Percentiles rank a stretch among this genome's conserved stretches.
Evolutionary conservation across 1,140 invertebrate species (phyloP).

Genomic region (Zaprionus vittiger): DNA sequence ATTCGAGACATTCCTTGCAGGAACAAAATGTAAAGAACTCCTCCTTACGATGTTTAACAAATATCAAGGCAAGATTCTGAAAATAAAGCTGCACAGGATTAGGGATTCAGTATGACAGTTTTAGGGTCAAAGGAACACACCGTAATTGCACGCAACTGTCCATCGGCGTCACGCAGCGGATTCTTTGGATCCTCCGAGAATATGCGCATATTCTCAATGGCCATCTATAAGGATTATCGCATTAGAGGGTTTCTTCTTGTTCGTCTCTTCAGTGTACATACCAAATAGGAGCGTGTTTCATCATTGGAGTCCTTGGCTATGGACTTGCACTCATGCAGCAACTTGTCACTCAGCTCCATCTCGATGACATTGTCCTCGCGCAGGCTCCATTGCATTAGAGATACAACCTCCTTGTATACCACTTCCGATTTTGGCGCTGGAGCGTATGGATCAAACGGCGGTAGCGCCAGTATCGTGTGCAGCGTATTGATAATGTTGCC

Average conservation of each 20-base stretch:
- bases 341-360: slow-evolving; percentile 72
- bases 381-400: slow-evolving; percentile 74
- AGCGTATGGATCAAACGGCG: slow-evolving; percentile 77
- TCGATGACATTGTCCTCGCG: slow-evolving; percentile 78
- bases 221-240: slow-evolving; percentile 51
- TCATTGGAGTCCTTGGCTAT: slow-evolving; percentile 62
- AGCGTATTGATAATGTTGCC: slow-evolving; percentile 74
- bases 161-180: slow-evolving; percentile 66
- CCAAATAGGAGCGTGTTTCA: slow-evolving; percentile 72
- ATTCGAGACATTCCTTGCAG: slow-evolving; percentile 83
- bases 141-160: slow-evolving; percentile 79
- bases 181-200: slow-evolving; percentile 75
- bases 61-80: slow-evolving; percentile 82
- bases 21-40: slow-evolving; percentile 84
- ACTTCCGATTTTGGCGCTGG: slow-evolving; percentile 69
- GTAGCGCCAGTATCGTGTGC: slow-evolving; percentile 75
- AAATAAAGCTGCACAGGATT: slow-evolving; percentile 77
- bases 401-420: slow-evolving; percentile 72
- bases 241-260: neutral
- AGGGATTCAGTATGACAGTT: slow-evolving; percentile 49
- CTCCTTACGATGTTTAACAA: slow-evolving; percentile 76
- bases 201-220: slow-evolving; percentile 73
- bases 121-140: slow-evolving; percentile 43
- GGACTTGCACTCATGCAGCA: slow-evolving; percentile 64
- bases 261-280: slow-evolving; percentile 17